A percentile compares a stretch with the other conserved stretches of the same genome.
Evolutionary conservation across 2,797 vertebrate genomes (phyloP).

Genomic region (Hyperoplus lanceolatus): DNA sequence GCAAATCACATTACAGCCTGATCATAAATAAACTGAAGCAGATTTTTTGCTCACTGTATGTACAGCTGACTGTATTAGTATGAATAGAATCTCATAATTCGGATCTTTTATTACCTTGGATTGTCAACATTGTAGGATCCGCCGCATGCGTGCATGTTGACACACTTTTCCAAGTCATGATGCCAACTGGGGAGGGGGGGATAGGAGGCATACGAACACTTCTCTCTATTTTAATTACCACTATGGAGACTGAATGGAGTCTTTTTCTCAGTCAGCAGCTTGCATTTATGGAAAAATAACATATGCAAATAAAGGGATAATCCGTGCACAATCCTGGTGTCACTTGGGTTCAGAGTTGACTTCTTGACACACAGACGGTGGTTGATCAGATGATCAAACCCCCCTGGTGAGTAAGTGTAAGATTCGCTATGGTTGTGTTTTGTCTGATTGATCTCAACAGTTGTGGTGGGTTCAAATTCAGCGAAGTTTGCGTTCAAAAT

Average conservation of each 20-base stretch:
- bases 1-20: conserved; percentile 70
- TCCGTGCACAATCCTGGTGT: conserved; percentile 23
- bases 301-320: conserved; percentile 38
- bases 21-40: conserved; percentile 74
- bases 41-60: conserved; percentile 68
- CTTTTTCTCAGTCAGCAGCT: conserved; percentile 58
- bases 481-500: conserved; percentile 39
- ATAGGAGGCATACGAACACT: conserved; percentile 57
- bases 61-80: conserved; percentile 68
- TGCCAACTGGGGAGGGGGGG: conserved; percentile 75
- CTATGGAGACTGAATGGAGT: conserved; percentile 62
- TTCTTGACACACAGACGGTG: conserved; percentile 30
- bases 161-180: conserved; percentile 73
- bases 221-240: conserved; percentile 75
- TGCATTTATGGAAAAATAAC: conserved; percentile 68
- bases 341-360: conserved; percentile 40
- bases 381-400: conserved; percentile 39
- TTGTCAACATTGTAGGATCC: conserved; percentile 75
- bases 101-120: conserved; percentile 73
- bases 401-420: not conserved
- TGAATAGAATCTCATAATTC: conserved; percentile 68
- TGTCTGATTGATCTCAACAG: conserved; percentile 37
- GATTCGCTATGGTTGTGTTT: conserved; percentile 11
- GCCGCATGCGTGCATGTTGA: conserved; percentile 68
- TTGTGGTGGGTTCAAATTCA: conserved; percentile 31